Evolutionary conservation across 2,888 invertebrate genomes (phyloP).

Genomic region (Andrena flavipes): DNA sequence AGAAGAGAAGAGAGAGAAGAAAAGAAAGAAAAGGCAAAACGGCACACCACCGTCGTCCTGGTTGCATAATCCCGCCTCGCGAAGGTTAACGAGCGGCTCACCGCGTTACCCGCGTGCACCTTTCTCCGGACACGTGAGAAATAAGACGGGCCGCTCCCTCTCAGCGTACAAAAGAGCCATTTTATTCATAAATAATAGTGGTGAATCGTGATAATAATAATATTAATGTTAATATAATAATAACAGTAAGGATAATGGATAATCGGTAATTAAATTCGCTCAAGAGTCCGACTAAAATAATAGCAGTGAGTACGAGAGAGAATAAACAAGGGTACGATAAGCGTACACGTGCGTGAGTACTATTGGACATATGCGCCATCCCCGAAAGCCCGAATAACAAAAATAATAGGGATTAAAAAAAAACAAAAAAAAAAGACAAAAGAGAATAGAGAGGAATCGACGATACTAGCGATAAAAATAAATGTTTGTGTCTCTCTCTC

Average conservation of each 20-base stretch:
- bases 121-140: constrained; percentile 64
- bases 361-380: constrained; percentile 68
- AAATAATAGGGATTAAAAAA: constrained; percentile 26
- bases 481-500: constrained; percentile 43
- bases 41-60: constrained; percentile 33
- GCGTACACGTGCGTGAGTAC: constrained; percentile 74
- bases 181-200: constrained; percentile 63
- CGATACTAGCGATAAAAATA: constrained; percentile 51
- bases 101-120: constrained; percentile 65
- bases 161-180: constrained; percentile 69
- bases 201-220: constrained; percentile 44
- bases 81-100: constrained; percentile 69
- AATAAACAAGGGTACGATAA: constrained; percentile 50
- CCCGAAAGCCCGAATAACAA: constrained; percentile 72
- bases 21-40: constrained; percentile 60
- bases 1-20: constrained; percentile 17
- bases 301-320: constrained; percentile 35
- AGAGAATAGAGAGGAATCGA: constrained; percentile 16
- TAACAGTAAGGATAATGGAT: constrained; percentile 36
- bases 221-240: constrained; percentile 36
- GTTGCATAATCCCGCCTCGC: constrained; percentile 56
- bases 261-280: constrained; percentile 10
- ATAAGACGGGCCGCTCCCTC: constrained; percentile 62
- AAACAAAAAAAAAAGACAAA: constrained; percentile 40
- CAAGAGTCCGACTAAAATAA: constrained; percentile 36